phyloP scores from a whole-genome alignment of 1,140 invertebrate genomes.

The Augochlora pura region DNA sequence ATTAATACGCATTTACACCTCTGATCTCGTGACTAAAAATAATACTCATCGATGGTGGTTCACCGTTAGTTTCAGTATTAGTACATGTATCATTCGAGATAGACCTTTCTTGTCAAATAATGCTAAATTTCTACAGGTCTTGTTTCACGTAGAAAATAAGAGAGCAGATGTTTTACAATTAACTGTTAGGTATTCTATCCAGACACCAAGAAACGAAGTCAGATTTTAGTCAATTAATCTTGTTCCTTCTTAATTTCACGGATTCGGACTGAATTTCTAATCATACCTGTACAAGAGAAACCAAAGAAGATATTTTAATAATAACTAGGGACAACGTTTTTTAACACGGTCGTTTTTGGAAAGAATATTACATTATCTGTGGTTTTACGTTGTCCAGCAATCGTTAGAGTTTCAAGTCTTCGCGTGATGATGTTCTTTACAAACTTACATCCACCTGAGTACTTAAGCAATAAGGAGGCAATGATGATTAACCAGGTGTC shows the following conservation, averaged over 20 bases:
- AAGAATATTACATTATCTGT: not conserved
- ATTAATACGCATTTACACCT: constrained; percentile 34
- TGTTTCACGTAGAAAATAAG: not conserved
- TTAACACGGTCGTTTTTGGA: not conserved
- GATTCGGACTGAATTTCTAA: constrained; percentile 21
- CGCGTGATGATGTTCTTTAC: constrained; percentile 10
- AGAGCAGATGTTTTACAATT: not conserved
- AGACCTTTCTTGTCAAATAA: constrained; percentile 3
- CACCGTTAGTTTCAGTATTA: constrained; percentile 36
- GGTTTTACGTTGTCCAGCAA: constrained; percentile 9
- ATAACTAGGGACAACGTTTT: constrained; percentile 23
- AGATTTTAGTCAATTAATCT: not conserved
- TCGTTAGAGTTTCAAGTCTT: constrained; percentile 25
- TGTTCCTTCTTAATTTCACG: not conserved
- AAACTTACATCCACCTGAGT: constrained; percentile 24
- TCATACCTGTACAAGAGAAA: constrained; percentile 25
- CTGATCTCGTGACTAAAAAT: constrained; percentile 42
- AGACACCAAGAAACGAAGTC: not conserved
- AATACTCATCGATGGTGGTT: constrained; percentile 41
- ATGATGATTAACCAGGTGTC: constrained; percentile 31
- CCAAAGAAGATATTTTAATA: constrained; percentile 54
- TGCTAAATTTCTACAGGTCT: constrained; percentile 4
- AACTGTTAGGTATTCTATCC: constrained; percentile 4
- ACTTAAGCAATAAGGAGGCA: constrained; percentile 48
- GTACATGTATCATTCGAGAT: not conserved